Evolutionary conservation across 2,797 vertebrate genomes (phyloP).

Genomic region (Acrossocheilus fasciatus): DNA sequence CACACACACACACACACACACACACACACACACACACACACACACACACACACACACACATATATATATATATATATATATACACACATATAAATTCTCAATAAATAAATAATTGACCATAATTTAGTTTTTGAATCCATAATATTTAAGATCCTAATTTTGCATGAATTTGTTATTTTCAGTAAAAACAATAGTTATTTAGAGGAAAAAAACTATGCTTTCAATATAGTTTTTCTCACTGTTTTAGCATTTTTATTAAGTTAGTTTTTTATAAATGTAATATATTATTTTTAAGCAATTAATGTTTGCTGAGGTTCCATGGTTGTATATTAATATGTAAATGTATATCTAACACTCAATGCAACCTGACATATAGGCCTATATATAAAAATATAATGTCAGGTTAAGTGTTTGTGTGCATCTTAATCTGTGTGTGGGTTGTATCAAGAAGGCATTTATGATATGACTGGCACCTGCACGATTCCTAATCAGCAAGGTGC

Average conservation of each 20-base stretch:
- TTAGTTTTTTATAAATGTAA: neutral
- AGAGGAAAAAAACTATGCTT: neutral
- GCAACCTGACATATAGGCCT: neutral
- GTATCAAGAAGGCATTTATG: slow-evolving; percentile 37
- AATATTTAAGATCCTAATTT: neutral
- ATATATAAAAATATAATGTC: neutral
- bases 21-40: no score
- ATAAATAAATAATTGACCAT: neutral
- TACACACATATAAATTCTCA: no score
- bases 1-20: no score
- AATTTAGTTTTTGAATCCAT: neutral
- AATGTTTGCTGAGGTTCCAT: neutral
- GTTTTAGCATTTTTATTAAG: neutral
- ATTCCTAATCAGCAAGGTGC: slow-evolving; percentile 46
- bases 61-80: no score
- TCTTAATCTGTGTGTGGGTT: slow-evolving; percentile 48
- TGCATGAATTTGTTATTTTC: neutral
- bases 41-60: no score
- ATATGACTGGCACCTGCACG: slow-evolving; percentile 46
- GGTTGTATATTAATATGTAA: neutral
- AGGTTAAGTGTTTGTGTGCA: slow-evolving; percentile 20
- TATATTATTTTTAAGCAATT: neutral
- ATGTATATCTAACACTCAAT: neutral
- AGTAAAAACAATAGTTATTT: neutral
- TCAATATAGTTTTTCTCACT: neutral